Percentiles rank a stretch among this genome's conserved stretches.
phyloP scores from a whole-genome alignment of 2,888 invertebrate species.

The Apodemia hepburni region DNA sequence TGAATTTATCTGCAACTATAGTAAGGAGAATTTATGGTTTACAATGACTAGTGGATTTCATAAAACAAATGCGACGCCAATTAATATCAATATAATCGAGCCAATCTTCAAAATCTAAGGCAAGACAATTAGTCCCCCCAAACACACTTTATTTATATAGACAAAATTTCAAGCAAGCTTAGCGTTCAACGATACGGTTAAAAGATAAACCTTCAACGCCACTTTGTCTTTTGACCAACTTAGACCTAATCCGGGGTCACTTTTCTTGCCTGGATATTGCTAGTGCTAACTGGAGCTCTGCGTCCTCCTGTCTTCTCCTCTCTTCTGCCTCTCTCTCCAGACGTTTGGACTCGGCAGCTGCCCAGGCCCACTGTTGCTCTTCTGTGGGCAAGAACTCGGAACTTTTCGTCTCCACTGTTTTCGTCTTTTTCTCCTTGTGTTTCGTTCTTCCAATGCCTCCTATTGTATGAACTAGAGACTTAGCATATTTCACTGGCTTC shows the following conservation, averaged over 20 bases:
- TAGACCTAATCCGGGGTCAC: constrained; percentile 38
- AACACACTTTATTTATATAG: constrained; percentile 17
- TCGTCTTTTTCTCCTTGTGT: constrained; percentile 60
- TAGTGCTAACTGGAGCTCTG: constrained; percentile 86
- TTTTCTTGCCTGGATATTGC: constrained; percentile 81
- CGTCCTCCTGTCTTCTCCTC: constrained; percentile 82
- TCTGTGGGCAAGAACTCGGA: constrained; percentile 68
- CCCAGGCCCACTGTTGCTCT: constrained; percentile 87
- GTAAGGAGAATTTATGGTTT: not conserved
- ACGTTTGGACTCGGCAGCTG: constrained; percentile 83
- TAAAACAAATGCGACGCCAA: constrained; percentile 8
- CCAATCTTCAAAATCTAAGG: constrained; percentile 20
- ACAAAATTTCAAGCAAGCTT: not conserved
- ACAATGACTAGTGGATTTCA: constrained; percentile 32
- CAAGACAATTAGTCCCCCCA: constrained; percentile 23
- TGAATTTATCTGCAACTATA: constrained; percentile 1
- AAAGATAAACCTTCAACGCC: constrained; percentile 1
- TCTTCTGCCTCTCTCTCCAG: constrained; percentile 82
- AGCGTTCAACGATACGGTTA: not conserved
- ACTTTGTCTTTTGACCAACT: constrained; percentile 15
- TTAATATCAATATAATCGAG: constrained; percentile 17
- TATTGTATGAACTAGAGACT: constrained; percentile 68
- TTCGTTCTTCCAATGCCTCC: constrained; percentile 63
- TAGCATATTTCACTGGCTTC: constrained; percentile 68
- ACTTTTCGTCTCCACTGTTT: constrained; percentile 43